Conservation (phyloP, 2,113 vertebrate species). For the Galbula dea region DNA sequence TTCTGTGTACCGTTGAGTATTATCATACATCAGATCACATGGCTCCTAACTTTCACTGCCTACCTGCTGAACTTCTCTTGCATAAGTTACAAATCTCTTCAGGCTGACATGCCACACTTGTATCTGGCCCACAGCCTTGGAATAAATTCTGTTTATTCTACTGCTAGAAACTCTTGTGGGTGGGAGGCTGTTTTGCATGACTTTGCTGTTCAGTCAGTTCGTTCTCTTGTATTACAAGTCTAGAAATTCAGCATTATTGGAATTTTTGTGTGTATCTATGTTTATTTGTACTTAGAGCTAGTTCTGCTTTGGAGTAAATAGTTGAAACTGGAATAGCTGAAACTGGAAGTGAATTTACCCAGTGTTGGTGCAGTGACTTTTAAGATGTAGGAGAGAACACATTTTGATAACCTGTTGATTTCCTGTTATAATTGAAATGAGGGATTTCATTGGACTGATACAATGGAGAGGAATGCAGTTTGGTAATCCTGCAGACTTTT, state of each 20-base stretch:
- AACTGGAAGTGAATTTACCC: neutral
- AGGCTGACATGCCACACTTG: neutral
- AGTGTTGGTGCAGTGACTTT: neutral
- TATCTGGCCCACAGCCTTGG: constrained; percentile 3
- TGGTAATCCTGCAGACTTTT: neutral
- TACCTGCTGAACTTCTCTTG: constrained; percentile 20
- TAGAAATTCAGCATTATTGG: neutral
- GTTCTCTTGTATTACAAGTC: neutral
- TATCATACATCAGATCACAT: neutral
- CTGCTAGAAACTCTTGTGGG: neutral
- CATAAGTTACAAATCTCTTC: neutral
- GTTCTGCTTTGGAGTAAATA: neutral
- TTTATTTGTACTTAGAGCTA: neutral
- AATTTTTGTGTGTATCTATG: neutral
- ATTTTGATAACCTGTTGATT: neutral
- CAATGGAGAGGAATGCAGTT: neutral
- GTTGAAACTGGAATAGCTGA: too few relatives aligned
- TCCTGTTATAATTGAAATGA: neutral
- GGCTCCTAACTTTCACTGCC: constrained; percentile 12
- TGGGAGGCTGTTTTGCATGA: constrained; percentile 1
- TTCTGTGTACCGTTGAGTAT: neutral
- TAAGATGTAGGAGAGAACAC: neutral
- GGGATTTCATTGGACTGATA: neutral
- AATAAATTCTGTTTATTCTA: constrained; percentile 29
- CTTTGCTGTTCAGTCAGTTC: neutral